These are phyloP conservation scores for Ptilonorhynchus violaceus DNA, from an alignment of 2,113 vertebrate genomes.

Conservation along the genomic window DNA sequence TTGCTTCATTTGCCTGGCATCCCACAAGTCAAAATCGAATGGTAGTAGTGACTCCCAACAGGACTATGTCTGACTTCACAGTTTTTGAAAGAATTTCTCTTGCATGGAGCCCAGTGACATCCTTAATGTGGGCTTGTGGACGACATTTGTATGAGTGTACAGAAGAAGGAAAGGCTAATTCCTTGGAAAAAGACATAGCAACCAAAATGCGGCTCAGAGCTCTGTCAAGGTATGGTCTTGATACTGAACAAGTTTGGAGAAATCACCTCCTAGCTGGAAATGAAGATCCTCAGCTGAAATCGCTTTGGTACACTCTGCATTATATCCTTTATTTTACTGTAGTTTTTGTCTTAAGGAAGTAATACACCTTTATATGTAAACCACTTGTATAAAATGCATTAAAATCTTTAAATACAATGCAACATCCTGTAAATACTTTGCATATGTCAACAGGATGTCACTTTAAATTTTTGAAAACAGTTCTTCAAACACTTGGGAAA, in stretches of 20 bases:
- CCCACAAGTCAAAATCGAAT: slow-evolving; percentile 96
- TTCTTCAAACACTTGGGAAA: not conserved
- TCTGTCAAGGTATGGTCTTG: slow-evolving; percentile 91
- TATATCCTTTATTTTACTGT: slow-evolving; percentile 91
- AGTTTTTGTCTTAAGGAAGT: not conserved
- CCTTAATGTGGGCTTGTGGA: slow-evolving; percentile 96
- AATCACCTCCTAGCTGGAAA: slow-evolving; percentile 92
- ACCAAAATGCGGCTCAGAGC: slow-evolving; percentile 96
- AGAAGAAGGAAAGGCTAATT: slow-evolving; percentile 80
- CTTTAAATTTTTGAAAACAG: not conserved
- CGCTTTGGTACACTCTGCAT: slow-evolving; percentile 92
- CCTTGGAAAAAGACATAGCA: slow-evolving; percentile 89
- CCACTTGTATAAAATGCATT: not conserved
- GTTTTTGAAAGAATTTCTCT: slow-evolving; percentile 98
- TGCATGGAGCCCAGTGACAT: slow-evolving; percentile 93
- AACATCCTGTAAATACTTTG: not conserved
- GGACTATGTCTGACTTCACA: slow-evolving; percentile 95
- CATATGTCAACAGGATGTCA: not conserved
- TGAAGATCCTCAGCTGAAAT: slow-evolving; percentile 91
- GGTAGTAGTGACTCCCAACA: slow-evolving; percentile 94
- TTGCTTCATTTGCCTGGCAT: slow-evolving; percentile 97
- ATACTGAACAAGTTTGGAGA: slow-evolving; percentile 93
- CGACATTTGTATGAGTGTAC: slow-evolving; percentile 91
- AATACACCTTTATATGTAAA: not conserved
- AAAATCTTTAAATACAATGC: not conserved